Evolutionary conservation across 2,888 invertebrate genomes (phyloP).

Genomic region (Balanococcus diminutus): DNA sequence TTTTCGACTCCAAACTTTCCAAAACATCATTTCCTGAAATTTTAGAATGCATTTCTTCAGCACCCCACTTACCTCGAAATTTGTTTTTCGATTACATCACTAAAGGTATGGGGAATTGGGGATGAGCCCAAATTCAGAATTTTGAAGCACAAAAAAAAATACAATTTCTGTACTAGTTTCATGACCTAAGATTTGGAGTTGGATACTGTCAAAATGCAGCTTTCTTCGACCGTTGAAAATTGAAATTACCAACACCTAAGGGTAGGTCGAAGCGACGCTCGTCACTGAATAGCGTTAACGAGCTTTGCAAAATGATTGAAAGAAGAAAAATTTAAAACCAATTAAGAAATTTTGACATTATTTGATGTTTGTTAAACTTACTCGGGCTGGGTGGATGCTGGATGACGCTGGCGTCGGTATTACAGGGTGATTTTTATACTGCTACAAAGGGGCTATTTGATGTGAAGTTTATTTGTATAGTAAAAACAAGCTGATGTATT

Average conservation of each 20-base stretch:
- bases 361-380: not conserved
- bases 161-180: too few species aligned
- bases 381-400: not conserved
- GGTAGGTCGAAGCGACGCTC: not conserved
- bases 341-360: conserved; percentile 6
- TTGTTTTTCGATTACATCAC: too few species aligned
- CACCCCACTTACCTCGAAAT: too few species aligned
- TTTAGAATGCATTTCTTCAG: too few species aligned
- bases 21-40: too few species aligned
- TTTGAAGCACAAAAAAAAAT: too few species aligned
- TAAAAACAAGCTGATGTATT: not conserved
- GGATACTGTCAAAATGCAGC: not conserved
- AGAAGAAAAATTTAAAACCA: conserved; percentile 8
- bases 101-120: too few species aligned
- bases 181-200: too few species aligned
- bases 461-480: not conserved
- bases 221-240: not conserved
- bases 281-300: not conserved
- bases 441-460: not conserved
- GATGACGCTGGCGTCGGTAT: not conserved
- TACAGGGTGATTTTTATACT: not conserved
- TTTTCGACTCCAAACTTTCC: too few species aligned
- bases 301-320: not conserved
- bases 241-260: too few species aligned
- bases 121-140: too few species aligned